Percentiles rank a stretch among this genome's conserved stretches.
phyloP scores from a whole-genome alignment of 2,113 vertebrate species.

The Pseudolaguvia tuberculata region DNA sequence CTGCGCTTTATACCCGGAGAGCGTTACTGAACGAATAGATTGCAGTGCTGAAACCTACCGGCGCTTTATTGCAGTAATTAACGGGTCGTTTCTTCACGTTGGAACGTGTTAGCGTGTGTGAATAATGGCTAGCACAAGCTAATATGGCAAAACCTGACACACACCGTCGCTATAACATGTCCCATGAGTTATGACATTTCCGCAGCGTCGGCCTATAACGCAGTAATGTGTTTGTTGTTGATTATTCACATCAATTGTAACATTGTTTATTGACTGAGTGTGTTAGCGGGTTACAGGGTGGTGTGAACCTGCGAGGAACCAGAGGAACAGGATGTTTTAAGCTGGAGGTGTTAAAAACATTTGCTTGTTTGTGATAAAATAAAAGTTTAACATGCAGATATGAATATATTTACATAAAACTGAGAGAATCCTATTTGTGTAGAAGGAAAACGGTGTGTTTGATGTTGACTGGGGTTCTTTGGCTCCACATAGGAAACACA shows the following conservation, averaged over 20 bases:
- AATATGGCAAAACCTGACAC: neutral
- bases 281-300: neutral
- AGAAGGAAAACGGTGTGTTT: too few species aligned
- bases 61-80: conserved; percentile 38
- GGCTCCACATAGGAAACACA: too few species aligned
- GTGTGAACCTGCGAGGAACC: neutral
- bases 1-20: conserved; percentile 1
- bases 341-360: neutral
- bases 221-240: conserved; percentile 58
- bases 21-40: conserved; percentile 29
- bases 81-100: neutral
- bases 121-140: conserved; percentile 49
- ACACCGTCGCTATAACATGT: conserved; percentile 40
- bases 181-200: conserved; percentile 68
- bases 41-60: too few species aligned
- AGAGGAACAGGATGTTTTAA: neutral
- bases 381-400: neutral
- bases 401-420: too few species aligned
- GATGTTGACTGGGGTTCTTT: too few species aligned
- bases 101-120: conserved; percentile 26
- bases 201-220: conserved; percentile 58
- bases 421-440: too few species aligned
- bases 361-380: neutral
- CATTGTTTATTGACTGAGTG: neutral
- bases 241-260: conserved; percentile 26